phyloP scores from a whole-genome alignment of 2,113 vertebrate species.

The Gopherus evgoodei region DNA sequence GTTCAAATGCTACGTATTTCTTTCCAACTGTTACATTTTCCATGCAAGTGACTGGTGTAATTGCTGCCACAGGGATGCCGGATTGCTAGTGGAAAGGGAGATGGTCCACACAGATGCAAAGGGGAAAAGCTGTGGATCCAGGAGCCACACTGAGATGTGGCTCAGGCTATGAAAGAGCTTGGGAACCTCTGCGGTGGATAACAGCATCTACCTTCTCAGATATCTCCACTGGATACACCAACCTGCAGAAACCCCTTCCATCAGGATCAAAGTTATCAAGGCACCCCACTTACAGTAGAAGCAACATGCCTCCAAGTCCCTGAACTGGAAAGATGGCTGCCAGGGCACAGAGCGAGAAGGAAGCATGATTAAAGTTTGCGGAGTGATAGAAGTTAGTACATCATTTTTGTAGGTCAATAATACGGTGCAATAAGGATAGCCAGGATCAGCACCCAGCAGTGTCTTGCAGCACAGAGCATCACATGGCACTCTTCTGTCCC shows the following conservation, averaged over 20 bases:
- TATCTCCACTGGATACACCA: conserved; percentile 25
- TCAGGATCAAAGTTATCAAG: conserved; percentile 5
- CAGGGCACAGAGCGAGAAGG: not conserved
- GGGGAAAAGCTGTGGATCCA: conserved; percentile 55
- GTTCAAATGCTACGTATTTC: conserved; percentile 8
- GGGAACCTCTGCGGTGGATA: conserved; percentile 34
- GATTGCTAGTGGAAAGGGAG: not conserved
- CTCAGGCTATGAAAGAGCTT: conserved; percentile 23
- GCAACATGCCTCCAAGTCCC: conserved; percentile 10
- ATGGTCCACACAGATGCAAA: conserved; percentile 58
- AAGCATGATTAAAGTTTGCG: not conserved
- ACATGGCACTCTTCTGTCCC: not conserved
- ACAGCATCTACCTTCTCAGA: not conserved
- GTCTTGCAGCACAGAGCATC: conserved; percentile 1
- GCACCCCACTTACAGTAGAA: conserved; percentile 6
- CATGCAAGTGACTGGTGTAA: conserved; percentile 29
- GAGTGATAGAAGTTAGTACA: rapidly evolving
- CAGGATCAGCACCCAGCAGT: not conserved
- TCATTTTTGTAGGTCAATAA: not conserved
- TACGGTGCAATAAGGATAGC: not conserved
- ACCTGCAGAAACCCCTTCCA: not conserved
- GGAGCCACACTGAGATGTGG: conserved; percentile 64
- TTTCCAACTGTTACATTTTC: conserved; percentile 5
- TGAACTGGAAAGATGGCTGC: not conserved
- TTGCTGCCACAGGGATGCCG: not conserved